Evolutionary conservation across 2,888 invertebrate genomes (phyloP).

Genomic region (Polydesmus complanatus): DNA sequence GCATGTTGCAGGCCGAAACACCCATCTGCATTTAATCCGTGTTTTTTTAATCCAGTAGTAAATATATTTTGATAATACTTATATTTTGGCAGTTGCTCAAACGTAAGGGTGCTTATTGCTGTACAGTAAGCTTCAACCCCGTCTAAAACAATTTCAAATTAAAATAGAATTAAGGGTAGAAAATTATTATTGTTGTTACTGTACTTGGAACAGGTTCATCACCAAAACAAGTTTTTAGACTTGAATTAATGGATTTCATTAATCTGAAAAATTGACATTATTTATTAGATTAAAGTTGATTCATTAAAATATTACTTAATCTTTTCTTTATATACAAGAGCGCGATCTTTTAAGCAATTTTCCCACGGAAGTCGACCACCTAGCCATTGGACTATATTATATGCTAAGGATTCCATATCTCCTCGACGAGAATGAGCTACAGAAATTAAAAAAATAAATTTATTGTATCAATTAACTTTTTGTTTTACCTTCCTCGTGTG

Average conservation of each 20-base stretch:
- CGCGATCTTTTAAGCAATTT: conserved; percentile 43
- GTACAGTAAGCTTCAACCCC: conserved; percentile 51
- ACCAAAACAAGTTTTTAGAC: conserved; percentile 39
- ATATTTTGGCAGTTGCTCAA: conserved; percentile 62
- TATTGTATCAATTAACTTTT: no score
- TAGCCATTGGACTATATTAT: conserved; percentile 86
- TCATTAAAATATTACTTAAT: conserved; percentile 32
- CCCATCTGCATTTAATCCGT: conserved; percentile 24
- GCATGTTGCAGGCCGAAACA: conserved; percentile 12
- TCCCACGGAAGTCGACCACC: conserved; percentile 82
- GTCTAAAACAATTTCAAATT: no score
- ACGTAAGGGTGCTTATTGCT: conserved; percentile 54
- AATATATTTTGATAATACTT: conserved; percentile 53
- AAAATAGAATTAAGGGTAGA: background rate
- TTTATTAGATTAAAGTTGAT: no score
- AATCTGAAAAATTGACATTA: conserved; percentile 25
- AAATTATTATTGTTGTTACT: no score
- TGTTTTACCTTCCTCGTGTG: conserved; percentile 89
- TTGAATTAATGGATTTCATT: conserved; percentile 36
- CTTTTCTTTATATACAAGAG: conserved; percentile 40
- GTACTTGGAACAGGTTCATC: conserved; percentile 32
- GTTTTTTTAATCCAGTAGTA: conserved; percentile 43
- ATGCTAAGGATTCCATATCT: conserved; percentile 87
- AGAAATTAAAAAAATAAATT: no score
- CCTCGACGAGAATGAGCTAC: conserved; percentile 49